Conservation (phyloP, 2,888 invertebrate genomes). For the Scaptomyza polygonia region DNA sequence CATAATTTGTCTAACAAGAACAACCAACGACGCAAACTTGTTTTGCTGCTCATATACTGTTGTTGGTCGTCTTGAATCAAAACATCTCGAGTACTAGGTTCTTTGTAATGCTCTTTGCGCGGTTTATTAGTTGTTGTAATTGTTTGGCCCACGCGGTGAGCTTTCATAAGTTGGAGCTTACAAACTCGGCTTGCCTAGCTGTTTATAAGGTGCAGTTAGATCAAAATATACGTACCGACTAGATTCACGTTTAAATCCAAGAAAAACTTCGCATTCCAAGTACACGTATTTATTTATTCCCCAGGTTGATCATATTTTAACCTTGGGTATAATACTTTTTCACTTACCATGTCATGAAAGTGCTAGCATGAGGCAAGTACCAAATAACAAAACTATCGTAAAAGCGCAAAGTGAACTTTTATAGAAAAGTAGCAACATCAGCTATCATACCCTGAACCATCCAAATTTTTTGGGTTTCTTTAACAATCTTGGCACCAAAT, state of each 20-base stretch:
- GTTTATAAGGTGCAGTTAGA: slow-evolving; percentile 33
- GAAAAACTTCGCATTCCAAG: neutral
- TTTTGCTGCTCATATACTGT: slow-evolving; percentile 44
- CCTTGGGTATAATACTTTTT: too few relatives aligned
- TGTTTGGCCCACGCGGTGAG: slow-evolving; percentile 62
- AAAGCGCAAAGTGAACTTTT: too few relatives aligned
- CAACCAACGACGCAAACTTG: slow-evolving; percentile 49
- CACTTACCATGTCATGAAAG: too few relatives aligned
- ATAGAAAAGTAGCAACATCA: too few relatives aligned
- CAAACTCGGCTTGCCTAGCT: slow-evolving; percentile 37
- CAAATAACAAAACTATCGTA: too few relatives aligned
- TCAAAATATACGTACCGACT: slow-evolving; percentile 21
- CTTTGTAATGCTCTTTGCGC: slow-evolving; percentile 30
- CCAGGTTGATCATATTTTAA: neutral
- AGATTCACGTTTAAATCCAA: neutral
- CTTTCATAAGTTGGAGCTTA: slow-evolving; percentile 18
- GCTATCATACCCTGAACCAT: too few relatives aligned
- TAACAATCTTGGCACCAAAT: too few relatives aligned
- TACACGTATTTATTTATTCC: neutral
- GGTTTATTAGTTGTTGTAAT: slow-evolving; percentile 22
- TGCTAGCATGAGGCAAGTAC: too few relatives aligned
- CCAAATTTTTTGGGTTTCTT: too few relatives aligned
- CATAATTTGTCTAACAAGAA: slow-evolving; percentile 79
- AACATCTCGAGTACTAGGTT: slow-evolving; percentile 47
- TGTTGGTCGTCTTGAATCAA: slow-evolving; percentile 41